Evolutionary conservation across 2,797 vertebrate genomes (phyloP).

Genomic region (Kryptolebias ocellatus): DNA sequence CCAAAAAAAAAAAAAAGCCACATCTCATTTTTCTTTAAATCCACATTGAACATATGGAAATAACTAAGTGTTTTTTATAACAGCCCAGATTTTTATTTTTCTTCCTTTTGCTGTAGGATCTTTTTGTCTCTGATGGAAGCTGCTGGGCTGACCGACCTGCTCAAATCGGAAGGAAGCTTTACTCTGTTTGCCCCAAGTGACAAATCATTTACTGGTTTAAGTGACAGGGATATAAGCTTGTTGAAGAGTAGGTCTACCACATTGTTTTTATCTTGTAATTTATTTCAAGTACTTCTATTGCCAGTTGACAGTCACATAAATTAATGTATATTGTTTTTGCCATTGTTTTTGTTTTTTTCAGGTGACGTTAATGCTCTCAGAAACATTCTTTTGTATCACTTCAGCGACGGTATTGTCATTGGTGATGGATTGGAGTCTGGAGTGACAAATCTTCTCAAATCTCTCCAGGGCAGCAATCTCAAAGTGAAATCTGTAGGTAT

Average conservation of each 20-base stretch:
- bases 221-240: slow-evolving; percentile 82
- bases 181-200: slow-evolving; percentile 95
- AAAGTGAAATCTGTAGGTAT: slow-evolving; percentile 88
- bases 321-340: neutral
- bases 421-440: slow-evolving; percentile 91
- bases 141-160: slow-evolving; percentile 89
- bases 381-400: slow-evolving; percentile 94
- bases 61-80: slow-evolving; percentile 44
- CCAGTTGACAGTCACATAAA: neutral
- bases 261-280: neutral
- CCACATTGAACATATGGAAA: slow-evolving; percentile 30
- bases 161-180: slow-evolving; percentile 87
- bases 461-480: slow-evolving; percentile 91
- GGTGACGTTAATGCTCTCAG: slow-evolving; percentile 89
- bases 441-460: slow-evolving; percentile 94
- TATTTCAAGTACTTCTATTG: neutral
- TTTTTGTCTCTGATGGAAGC: slow-evolving; percentile 93
- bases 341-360: slow-evolving; percentile 55
- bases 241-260: slow-evolving; percentile 84
- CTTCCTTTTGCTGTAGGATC: slow-evolving; percentile 78
- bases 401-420: slow-evolving; percentile 90
- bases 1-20: slow-evolving; percentile 1
- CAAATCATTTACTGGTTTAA: slow-evolving; percentile 89
- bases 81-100: slow-evolving; percentile 21
- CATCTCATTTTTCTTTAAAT: slow-evolving; percentile 5